Base-by-base conservation (phyloP, 2,797 vertebrate genomes). In the Euthynnus affinis region DNA sequence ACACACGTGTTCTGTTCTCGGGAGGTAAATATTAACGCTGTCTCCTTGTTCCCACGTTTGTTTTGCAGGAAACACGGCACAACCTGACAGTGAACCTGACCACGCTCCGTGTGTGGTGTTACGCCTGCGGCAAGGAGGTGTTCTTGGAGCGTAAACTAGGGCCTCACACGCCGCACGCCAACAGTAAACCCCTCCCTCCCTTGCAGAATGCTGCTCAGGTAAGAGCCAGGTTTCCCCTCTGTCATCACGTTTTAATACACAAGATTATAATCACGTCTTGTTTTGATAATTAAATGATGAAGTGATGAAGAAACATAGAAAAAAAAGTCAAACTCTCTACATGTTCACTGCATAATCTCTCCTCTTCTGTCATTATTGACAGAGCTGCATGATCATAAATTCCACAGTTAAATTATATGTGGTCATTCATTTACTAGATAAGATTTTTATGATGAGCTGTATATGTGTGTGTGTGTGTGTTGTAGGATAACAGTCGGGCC, bases 41-140 rank as follows among this genome's bases (percentile, higher is more conserved):
- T 7, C 10, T 67, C 46, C 22, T 40, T 77, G 71, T 63, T n/a
- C n/a, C n/a, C n/a, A n/a, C n/a, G n/a, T n/a, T n/a, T n/a, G n/a
- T n/a, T n/a, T 40, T 57, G 15, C 76, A 99, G 98, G 97, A 98
- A 77, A 97, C 97, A 37, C 95, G 95, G 40, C 98, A 99, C 93
- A 98, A 96, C 93, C 93, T 99, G 57, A 99, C 98, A 0, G 98
- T 99, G 91, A 99, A 99, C 93, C 96, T 99, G 83, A 99, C 98
- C 73, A 99, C 98, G 0, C 96, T 99, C 9, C 95, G 98, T 70
- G 97, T 99, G 66, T 99, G 98, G 98, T 99, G 98, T 94, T 99
- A 99, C 0, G 96, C 97, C 90, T 99, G 98, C 76, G 96, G 97
- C 86, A 98, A 99, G 91, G 98, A 99, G 92, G 98, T 99, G 14